Evolutionary conservation across 2,888 invertebrate species (phyloP).

Genomic region (Glyphotaelius pellucidus): DNA sequence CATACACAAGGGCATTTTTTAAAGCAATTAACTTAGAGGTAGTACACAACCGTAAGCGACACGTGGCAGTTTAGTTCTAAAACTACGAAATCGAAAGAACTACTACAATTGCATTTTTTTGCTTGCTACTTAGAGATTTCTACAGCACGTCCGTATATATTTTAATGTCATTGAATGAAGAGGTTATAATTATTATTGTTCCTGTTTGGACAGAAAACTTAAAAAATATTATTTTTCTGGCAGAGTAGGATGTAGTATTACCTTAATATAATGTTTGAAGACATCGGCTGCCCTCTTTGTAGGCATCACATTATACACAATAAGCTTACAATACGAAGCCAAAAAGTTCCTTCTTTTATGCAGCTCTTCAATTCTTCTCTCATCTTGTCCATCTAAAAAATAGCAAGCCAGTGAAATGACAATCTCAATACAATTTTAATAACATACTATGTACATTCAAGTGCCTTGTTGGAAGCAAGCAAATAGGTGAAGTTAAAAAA

Average conservation of each 20-base stretch:
- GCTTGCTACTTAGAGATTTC: no score
- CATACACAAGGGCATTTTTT: no score
- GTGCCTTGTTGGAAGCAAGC: neutral
- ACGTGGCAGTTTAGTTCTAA: no score
- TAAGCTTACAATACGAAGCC: constrained; percentile 97
- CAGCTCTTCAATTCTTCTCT: constrained; percentile 96
- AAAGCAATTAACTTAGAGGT: no score
- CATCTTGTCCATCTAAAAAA: constrained; percentile 89
- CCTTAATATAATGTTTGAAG: constrained; percentile 98
- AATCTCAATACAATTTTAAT: neutral
- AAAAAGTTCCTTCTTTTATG: constrained; percentile 97
- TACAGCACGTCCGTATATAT: no score
- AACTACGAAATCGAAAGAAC: no score
- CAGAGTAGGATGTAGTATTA: constrained; percentile 68
- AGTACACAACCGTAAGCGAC: no score
- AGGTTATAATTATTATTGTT: no score
- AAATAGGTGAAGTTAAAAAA: neutral
- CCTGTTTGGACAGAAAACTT: no score
- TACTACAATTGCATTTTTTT: no score
- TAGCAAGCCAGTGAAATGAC: neutral
- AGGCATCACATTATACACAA: constrained; percentile 97
- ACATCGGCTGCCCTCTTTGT: constrained; percentile 95
- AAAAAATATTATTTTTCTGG: no score
- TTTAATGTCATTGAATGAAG: neutral
- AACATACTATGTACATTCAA: neutral